A percentile compares a stretch with the other conserved stretches of the same genome.
Conservation (phyloP, 2,797 vertebrate species). For the Yasuhikotakia modesta region DNA sequence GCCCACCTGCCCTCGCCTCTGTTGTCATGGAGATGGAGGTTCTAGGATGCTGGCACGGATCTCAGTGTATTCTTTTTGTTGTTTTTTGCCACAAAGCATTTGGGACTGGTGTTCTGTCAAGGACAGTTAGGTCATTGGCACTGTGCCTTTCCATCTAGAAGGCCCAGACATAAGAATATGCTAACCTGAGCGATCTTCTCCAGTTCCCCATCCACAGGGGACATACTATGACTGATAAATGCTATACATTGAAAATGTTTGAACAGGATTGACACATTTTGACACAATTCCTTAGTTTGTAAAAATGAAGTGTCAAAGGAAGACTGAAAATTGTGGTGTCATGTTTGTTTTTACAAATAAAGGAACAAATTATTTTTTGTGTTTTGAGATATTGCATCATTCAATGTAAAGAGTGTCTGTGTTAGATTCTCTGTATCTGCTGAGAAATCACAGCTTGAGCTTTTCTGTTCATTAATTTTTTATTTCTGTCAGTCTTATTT, state of each 20-base stretch:
- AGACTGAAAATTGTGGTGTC: background rate
- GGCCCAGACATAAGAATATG: slow-evolving; percentile 23
- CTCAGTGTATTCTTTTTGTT: slow-evolving; percentile 42
- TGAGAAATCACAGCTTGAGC: slow-evolving; percentile 15
- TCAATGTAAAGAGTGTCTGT: slow-evolving; percentile 19
- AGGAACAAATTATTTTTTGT: background rate
- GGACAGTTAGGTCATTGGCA: slow-evolving; percentile 39
- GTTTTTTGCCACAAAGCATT: slow-evolving; percentile 28
- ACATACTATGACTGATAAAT: background rate
- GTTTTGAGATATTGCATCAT: slow-evolving; percentile 22
- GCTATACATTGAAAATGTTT: background rate
- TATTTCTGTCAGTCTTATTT: slow-evolving; percentile 48
- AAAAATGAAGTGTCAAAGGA: background rate
- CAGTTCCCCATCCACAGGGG: background rate
- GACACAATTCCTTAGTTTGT: background rate
- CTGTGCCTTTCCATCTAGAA: slow-evolving; percentile 16
- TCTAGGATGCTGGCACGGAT: slow-evolving; percentile 47
- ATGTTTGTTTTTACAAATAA: background rate
- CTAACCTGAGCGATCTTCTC: background rate
- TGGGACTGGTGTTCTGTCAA: slow-evolving; percentile 36
- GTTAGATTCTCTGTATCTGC: background rate
- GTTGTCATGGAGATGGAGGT: slow-evolving; percentile 54
- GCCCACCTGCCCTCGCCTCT: slow-evolving; percentile 53
- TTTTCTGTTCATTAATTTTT: slow-evolving; percentile 41
- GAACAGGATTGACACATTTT: background rate